phyloP scores from a whole-genome alignment of 2,888 invertebrate genomes.

The Rhamphomyia laevipes region DNA sequence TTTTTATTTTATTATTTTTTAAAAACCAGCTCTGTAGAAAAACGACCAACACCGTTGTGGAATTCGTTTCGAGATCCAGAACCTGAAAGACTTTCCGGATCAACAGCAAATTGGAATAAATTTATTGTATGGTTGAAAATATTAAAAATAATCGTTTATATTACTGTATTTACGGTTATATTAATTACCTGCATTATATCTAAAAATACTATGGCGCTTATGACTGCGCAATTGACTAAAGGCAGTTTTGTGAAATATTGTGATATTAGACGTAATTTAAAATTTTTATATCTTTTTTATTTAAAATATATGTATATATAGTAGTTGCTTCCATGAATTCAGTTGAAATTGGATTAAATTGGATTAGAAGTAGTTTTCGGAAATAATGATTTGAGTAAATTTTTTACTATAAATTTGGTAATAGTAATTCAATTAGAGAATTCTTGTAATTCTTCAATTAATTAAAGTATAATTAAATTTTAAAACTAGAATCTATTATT shows the following conservation, averaged over 20 bases:
- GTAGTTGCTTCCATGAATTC: neutral
- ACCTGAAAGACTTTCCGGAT: slow-evolving; percentile 52
- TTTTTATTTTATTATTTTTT: too few species aligned
- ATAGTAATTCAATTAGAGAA: too few species aligned
- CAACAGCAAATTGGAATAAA: slow-evolving; percentile 50
- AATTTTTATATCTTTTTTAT: slow-evolving; percentile 11
- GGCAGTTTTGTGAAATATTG: slow-evolving; percentile 47
- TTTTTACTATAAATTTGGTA: neutral
- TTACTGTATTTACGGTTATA: slow-evolving; percentile 53
- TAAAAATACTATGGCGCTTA: slow-evolving; percentile 62
- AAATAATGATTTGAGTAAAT: too few species aligned
- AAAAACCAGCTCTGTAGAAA: too few species aligned
- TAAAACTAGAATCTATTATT: too few species aligned
- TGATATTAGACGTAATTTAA: slow-evolving; percentile 36
- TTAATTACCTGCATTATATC: slow-evolving; percentile 55
- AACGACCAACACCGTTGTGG: slow-evolving; percentile 47
- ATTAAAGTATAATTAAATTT: too few species aligned
- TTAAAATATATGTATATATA: neutral
- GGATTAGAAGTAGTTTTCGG: neutral
- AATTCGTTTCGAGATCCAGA: slow-evolving; percentile 67
- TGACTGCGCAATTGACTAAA: slow-evolving; percentile 55
- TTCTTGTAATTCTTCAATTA: too few species aligned
- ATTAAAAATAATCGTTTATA: slow-evolving; percentile 56
- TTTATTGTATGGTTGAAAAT: slow-evolving; percentile 49
- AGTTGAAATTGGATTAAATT: neutral